Base-by-base conservation (phyloP, 2,113 vertebrate genomes). In the Dicrurus megarhynchus region DNA sequence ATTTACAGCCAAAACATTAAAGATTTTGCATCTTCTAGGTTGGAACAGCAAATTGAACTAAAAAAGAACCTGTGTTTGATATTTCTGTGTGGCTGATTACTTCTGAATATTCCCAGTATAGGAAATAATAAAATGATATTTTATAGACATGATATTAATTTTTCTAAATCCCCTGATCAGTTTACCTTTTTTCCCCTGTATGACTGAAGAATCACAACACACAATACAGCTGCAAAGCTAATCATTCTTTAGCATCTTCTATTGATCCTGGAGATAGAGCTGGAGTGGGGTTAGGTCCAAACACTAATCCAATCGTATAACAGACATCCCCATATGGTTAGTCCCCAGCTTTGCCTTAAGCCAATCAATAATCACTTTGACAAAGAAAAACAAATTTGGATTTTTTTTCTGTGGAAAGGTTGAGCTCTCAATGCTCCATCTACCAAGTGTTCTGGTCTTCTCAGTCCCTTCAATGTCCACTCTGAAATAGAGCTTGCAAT, bases 301-400 rank as follows among this genome's bases (percentile, higher is more conserved):
- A 50, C 27, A 68, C 89, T 97, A 97, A 98, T 98, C 97, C 97
- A 97, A 94, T 97, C 95, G 65, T 96, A 73, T 97, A 95, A 98
- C 95, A 97, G 97, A 97, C 97, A 97, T 91, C 87, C 75, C 96
- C 96, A 97, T 97, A 96, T 96, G 97, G 96, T 97, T 89, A 53
- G 27, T 75, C 89, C 90, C 59, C 22, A 17, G 96, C 96, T 98
- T 97, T 95, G 91, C 96, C 82, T 81, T 98, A 97, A 98, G 93
- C 96, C 97, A 97, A 98, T 98, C 97, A 98, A 98, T 98, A 98
- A 97, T 95, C 94, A 96, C 97, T 97, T 97, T 73, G 93, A 80
- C 49, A 67, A 95, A 93, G 93, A 71, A 95, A 96, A 97, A 96
- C 75, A 91, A 70, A 79, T 55, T 73, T 61, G 56, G 41, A 20